These are phyloP conservation scores for Diaprepes abbreviatus DNA, from an alignment of 2,888 invertebrate species.

Conservation along the genomic window DNA sequence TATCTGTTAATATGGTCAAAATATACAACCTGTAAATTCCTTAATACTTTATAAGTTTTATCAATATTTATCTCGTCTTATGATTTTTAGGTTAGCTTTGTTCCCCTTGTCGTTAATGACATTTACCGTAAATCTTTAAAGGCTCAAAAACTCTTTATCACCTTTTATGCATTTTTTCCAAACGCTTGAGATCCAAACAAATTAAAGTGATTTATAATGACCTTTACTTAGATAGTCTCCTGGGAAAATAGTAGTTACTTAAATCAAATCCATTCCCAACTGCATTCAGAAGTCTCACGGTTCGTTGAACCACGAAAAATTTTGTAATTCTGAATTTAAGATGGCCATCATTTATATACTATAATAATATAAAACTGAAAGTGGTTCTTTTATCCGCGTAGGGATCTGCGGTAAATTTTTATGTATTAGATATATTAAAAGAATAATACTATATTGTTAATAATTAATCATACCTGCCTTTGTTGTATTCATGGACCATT, in stretches of 20 bases:
- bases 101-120: too few species aligned
- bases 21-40: too few species aligned
- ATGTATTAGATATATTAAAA: neutral
- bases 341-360: slow-evolving; percentile 10
- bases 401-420: neutral
- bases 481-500: too few species aligned
- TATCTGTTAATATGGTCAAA: too few species aligned
- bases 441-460: too few species aligned
- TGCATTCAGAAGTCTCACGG: slow-evolving; percentile 29
- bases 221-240: slow-evolving; percentile 25
- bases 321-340: slow-evolving; percentile 19
- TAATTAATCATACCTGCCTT: too few species aligned
- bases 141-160: too few species aligned
- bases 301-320: slow-evolving; percentile 33
- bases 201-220: slow-evolving; percentile 41
- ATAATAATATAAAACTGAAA: slow-evolving; percentile 2
- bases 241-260: slow-evolving; percentile 22
- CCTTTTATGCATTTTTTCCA: slow-evolving; percentile 21
- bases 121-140: too few species aligned
- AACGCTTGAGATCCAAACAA: slow-evolving; percentile 6
- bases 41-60: too few species aligned
- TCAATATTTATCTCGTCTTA: too few species aligned
- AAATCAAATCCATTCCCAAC: slow-evolving; percentile 16
- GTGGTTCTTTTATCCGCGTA: slow-evolving; percentile 6
- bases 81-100: too few species aligned